phyloP scores from a whole-genome alignment of 2,888 invertebrate genomes.

The Tortricodes alternella region DNA sequence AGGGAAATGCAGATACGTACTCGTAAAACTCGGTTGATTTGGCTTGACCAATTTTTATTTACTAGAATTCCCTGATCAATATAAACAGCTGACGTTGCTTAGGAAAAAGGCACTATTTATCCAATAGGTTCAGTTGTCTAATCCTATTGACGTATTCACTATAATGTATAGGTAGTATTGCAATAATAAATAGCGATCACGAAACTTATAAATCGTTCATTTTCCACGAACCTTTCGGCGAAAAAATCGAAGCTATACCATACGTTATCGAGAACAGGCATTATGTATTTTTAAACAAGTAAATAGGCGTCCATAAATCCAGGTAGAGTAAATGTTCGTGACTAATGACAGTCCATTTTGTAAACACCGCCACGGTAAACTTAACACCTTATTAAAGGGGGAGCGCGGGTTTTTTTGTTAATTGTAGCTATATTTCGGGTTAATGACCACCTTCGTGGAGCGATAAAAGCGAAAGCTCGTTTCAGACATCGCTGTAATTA shows the following conservation, averaged over 20 bases:
- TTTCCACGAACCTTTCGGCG: too few species aligned
- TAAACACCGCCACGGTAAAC: slow-evolving; percentile 63
- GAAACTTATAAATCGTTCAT: too few species aligned
- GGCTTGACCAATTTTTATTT: slow-evolving; percentile 26
- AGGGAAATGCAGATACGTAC: background rate
- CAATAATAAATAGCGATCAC: too few species aligned
- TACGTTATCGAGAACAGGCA: slow-evolving; percentile 12
- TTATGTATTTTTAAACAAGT: slow-evolving; percentile 26
- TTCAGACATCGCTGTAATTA: slow-evolving; percentile 64
- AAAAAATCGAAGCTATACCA: too few species aligned
- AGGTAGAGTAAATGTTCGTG: slow-evolving; percentile 47
- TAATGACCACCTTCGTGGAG: slow-evolving; percentile 68
- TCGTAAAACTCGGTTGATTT: slow-evolving; percentile 21
- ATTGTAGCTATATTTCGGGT: slow-evolving; percentile 74
- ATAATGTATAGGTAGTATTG: too few species aligned
- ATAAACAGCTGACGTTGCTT: background rate
- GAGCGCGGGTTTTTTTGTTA: slow-evolving; percentile 74
- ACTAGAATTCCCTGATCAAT: slow-evolving; percentile 8
- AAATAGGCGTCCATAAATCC: slow-evolving; percentile 21
- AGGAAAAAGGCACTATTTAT: background rate
- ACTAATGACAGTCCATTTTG: slow-evolving; percentile 64
- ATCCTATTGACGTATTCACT: too few species aligned
- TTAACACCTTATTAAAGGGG: slow-evolving; percentile 76
- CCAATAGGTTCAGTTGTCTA: background rate
- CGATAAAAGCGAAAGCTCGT: slow-evolving; percentile 72